phyloP scores from a whole-genome alignment of 2,797 vertebrate species.

The Carduelis carduelis region DNA sequence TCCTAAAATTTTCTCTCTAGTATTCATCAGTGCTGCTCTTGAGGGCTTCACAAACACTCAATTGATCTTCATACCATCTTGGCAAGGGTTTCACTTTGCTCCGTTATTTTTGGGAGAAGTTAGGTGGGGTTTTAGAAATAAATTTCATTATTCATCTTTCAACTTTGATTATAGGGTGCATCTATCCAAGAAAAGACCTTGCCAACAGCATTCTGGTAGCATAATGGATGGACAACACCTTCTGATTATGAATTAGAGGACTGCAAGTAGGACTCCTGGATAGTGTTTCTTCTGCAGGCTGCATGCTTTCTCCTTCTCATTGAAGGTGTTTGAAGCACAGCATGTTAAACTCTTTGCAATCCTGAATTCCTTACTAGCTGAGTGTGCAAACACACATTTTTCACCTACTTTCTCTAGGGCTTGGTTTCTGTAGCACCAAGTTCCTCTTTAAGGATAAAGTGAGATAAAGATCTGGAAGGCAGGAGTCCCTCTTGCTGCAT shows the following conservation, averaged over 20 bases:
- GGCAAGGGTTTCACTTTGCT: neutral
- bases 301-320: neutral
- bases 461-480: neutral
- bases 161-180: neutral
- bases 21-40: neutral
- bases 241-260: neutral
- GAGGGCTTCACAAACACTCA: neutral
- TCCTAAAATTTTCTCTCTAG: neutral
- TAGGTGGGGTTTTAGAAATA: slow-evolving; percentile 14
- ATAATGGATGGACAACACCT: neutral
- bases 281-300: neutral
- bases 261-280: neutral
- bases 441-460: neutral
- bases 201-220: neutral
- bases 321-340: neutral
- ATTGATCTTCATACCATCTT: neutral
- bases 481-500: neutral
- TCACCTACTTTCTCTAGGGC: neutral
- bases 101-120: neutral
- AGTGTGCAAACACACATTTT: neutral
- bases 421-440: no score
- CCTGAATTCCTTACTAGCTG: neutral
- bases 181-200: neutral
- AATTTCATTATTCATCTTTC: neutral
- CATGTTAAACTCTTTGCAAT: neutral